phyloP scores from a whole-genome alignment of 2,888 invertebrate genomes.

The Lepas anatifera region DNA sequence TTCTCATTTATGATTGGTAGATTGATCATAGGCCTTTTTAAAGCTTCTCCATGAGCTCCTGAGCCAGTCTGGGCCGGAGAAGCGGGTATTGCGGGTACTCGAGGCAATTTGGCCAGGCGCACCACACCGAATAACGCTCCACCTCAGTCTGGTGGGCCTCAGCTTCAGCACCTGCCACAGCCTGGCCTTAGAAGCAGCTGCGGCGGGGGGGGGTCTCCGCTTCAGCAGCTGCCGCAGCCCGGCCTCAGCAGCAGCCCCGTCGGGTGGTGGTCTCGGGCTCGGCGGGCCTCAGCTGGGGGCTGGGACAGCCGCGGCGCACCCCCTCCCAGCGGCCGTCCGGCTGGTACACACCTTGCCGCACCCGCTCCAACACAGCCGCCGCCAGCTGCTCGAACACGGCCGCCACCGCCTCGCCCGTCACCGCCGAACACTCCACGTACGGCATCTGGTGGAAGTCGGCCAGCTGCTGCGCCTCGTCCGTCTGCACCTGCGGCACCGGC shows the following conservation, averaged over 20 bases:
- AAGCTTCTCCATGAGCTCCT: too few species aligned
- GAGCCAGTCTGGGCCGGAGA: too few species aligned
- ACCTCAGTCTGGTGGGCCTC: too few species aligned
- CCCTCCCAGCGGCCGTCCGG: slow-evolving; percentile 4
- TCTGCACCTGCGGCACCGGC: slow-evolving; percentile 63
- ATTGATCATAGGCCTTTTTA: too few species aligned
- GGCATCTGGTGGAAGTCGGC: slow-evolving; percentile 83
- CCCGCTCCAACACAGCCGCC: not conserved
- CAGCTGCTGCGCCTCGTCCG: slow-evolving; percentile 84
- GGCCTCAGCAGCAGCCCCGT: not conserved
- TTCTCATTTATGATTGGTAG: too few species aligned
- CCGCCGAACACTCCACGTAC: slow-evolving; percentile 93
- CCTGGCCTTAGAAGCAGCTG: too few species aligned
- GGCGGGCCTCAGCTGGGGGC: too few species aligned
- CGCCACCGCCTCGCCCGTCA: slow-evolving; percentile 82
- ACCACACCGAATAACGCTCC: too few species aligned
- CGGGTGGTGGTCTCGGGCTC: too few species aligned
- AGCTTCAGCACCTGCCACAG: too few species aligned
- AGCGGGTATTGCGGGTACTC: too few species aligned
- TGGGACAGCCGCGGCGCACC: not conserved
- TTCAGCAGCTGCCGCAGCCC: not conserved
- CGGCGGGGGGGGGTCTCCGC: not conserved
- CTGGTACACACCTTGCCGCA: not conserved
- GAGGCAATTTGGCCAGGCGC: too few species aligned
- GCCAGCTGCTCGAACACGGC: slow-evolving; percentile 62